phyloP scores from a whole-genome alignment of 2,888 invertebrate species.

The Pristionchus fissidentatus region DNA sequence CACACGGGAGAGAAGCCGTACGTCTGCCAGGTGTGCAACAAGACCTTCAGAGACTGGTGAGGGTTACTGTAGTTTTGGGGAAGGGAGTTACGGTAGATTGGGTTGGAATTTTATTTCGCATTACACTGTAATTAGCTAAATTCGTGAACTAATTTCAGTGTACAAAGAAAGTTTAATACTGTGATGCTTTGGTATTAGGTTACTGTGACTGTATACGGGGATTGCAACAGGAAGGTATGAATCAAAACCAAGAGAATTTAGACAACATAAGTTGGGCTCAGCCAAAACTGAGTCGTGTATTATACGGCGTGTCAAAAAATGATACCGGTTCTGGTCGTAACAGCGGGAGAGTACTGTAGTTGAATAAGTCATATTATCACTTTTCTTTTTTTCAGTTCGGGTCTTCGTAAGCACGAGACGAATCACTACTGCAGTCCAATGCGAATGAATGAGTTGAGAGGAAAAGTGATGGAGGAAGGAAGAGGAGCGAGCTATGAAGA shows the following conservation, averaged over 20 bases:
- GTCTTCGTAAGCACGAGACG: slow-evolving; percentile 64
- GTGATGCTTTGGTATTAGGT: background rate
- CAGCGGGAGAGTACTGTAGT: background rate
- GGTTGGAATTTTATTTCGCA: too few relatives aligned
- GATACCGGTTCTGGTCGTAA: too few relatives aligned
- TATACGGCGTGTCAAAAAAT: too few relatives aligned
- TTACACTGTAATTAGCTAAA: background rate
- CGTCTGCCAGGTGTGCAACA: slow-evolving; percentile 55
- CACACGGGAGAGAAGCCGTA: slow-evolving; percentile 68
- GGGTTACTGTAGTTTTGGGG: slow-evolving; percentile 36
- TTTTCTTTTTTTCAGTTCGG: slow-evolving; percentile 59
- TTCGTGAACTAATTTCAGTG: background rate
- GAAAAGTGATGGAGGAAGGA: background rate
- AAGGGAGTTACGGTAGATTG: background rate
- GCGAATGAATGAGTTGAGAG: background rate
- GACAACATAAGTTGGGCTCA: too few relatives aligned
- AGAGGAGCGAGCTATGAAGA: slow-evolving; percentile 23
- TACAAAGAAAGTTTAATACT: background rate
- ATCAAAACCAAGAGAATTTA: too few relatives aligned
- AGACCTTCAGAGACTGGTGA: slow-evolving; percentile 62
- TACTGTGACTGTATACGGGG: background rate
- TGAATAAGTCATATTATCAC: background rate
- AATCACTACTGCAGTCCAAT: slow-evolving; percentile 38
- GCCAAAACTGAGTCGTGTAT: too few relatives aligned
- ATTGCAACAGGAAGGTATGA: background rate